Base-by-base conservation (phyloP, 2,888 invertebrate genomes). In the Phyllotreta striolata region DNA sequence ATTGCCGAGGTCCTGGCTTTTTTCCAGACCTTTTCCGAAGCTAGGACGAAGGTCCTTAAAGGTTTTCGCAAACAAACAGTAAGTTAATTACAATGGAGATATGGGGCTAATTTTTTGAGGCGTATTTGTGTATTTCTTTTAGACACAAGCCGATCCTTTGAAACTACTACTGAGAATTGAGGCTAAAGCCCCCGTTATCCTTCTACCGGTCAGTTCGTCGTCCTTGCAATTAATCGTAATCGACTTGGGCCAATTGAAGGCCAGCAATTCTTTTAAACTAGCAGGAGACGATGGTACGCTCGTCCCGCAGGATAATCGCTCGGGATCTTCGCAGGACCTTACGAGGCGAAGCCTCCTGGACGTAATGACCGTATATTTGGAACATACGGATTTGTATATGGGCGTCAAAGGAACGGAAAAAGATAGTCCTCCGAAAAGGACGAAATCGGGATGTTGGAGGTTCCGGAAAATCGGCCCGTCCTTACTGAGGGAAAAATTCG, bases 1-100 rank as follows among this genome's bases (percentile, higher is more conserved):
- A 88, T 96, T 55, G 88, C 90, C 13, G 96, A 96, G 80, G 84
- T 96, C 61, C 89, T 93, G 74, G 91, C 93, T 3, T 97, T 96
- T 82, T 91, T 93, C 69, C 84, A 88, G 54, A 91, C 93, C 77
- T 95, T 98, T 79, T 87, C 91, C 3, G 90, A 95, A 76, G 58
- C 62, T 46, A 82, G 96, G 55, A 91, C 94, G 76, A 89, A 91
- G 64, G 90, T 93, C 64, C 88, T 93, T 78, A 85, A 85, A 3
- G 84, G 86, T 66, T 84, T 88, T 75, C 86, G 85, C 59, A 85
- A 90, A 8, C 85, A 85, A 59, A 85, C 86, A 76, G 85, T 88
- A 55, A 74, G 79, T 43, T 59, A 10, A 41, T 6, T 43, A 52
- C 59, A 3, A 14, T 49, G 47, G 10, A 24, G 34, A 63, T n/a